phyloP scores from a whole-genome alignment of 2,888 invertebrate genomes.

The Caenorhabditis sinica region DNA sequence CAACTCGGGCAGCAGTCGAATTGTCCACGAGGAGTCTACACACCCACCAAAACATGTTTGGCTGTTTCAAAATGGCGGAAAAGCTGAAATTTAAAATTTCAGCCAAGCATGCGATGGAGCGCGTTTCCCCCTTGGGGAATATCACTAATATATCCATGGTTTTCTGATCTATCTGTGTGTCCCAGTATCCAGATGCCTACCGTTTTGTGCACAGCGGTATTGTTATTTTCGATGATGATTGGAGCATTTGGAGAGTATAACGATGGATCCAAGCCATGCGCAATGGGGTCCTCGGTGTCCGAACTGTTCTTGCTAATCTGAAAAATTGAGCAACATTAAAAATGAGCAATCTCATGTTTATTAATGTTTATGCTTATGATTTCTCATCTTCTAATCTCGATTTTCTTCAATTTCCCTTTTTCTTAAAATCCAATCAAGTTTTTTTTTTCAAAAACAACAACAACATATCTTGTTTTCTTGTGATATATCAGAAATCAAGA shows the following conservation, averaged over 20 bases:
- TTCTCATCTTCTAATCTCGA: slow-evolving; percentile 21
- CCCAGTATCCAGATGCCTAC: slow-evolving; percentile 16
- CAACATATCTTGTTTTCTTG: too few species aligned
- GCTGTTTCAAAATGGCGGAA: too few species aligned
- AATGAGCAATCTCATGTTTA: not conserved
- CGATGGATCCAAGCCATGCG: slow-evolving; percentile 80
- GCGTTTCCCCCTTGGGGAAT: too few species aligned
- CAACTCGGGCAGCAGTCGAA: too few species aligned
- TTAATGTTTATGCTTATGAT: not conserved
- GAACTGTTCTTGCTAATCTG: slow-evolving; percentile 75
- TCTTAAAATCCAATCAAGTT: too few species aligned
- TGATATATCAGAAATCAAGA: slow-evolving; percentile 50
- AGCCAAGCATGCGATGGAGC: too few species aligned
- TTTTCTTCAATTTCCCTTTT: slow-evolving; percentile 28
- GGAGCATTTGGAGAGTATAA: slow-evolving; percentile 74
- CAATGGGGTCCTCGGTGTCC: slow-evolving; percentile 75
- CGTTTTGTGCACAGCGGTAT: slow-evolving; percentile 51
- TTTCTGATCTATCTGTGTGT: too few species aligned
- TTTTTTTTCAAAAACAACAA: too few species aligned
- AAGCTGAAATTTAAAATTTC: too few species aligned
- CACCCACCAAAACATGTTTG: too few species aligned
- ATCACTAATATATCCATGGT: too few species aligned
- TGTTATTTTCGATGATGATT: slow-evolving; percentile 60
- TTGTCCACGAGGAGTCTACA: too few species aligned
- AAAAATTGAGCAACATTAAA: slow-evolving; percentile 44